phyloP scores from a whole-genome alignment of 2,888 invertebrate genomes.

The Agrenia bidenticulata region DNA sequence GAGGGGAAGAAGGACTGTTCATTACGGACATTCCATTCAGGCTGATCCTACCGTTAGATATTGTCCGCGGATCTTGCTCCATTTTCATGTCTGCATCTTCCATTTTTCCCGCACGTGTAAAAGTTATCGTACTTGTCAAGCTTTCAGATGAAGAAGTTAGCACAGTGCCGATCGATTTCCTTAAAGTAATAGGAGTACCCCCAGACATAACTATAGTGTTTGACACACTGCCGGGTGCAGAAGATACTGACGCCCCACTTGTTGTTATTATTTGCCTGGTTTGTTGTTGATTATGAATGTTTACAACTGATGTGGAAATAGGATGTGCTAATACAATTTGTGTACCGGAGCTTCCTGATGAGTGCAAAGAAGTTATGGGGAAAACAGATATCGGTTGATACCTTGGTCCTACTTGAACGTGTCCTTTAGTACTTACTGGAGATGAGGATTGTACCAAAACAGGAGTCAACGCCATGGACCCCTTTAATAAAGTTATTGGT shows the following conservation, averaged over 20 bases:
- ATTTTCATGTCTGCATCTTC: conserved; percentile 13
- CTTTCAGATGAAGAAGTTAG: background rate
- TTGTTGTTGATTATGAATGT: background rate
- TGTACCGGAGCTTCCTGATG: conserved; percentile 18
- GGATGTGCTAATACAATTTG: conserved; percentile 48
- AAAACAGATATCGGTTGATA: conserved; percentile 46
- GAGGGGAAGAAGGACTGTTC: conserved; percentile 50
- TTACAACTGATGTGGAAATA: background rate
- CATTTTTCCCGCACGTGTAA: background rate
- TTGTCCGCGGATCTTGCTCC: background rate
- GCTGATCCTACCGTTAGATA: conserved; percentile 12
- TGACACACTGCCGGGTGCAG: background rate
- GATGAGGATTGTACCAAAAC: conserved; percentile 42
- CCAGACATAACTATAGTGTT: conserved; percentile 32
- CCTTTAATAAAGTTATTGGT: conserved; percentile 46
- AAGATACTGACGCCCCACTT: background rate
- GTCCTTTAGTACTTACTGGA: conserved; percentile 22
- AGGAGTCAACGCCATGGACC: conserved; percentile 50
- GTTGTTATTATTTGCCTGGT: conserved; percentile 6
- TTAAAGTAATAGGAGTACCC: conserved; percentile 31
- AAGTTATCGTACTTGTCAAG: background rate
- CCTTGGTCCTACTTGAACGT: conserved; percentile 33
- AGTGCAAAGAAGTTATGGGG: conserved; percentile 32
- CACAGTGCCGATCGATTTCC: conserved; percentile 32
- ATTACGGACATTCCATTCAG: conserved; percentile 47